These are phyloP conservation scores for Phasia obesa DNA, from an alignment of 2,888 invertebrate genomes.

Conservation along the genomic window DNA sequence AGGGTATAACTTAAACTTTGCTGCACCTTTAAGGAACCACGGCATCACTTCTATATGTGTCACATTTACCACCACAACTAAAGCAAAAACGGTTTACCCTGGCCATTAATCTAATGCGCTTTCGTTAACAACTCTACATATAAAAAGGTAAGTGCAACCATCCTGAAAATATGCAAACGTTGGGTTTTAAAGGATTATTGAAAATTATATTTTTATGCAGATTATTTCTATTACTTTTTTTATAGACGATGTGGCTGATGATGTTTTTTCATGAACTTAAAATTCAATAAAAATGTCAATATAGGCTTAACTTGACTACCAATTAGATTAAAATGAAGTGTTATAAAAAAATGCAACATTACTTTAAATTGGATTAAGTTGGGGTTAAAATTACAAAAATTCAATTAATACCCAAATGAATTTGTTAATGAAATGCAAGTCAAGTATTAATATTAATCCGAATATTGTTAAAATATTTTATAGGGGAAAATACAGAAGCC, in stretches of 20 bases:
- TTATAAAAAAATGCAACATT: background rate
- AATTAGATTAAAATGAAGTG: conserved; percentile 30
- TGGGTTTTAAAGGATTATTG: conserved; percentile 45
- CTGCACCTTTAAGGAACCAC: background rate
- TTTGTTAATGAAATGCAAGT: conserved; percentile 6
- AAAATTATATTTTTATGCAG: conserved; percentile 51
- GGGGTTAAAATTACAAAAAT: conserved; percentile 1
- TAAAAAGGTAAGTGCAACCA: conserved; percentile 44
- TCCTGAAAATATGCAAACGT: conserved; percentile 23
- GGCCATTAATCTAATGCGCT: conserved; percentile 52
- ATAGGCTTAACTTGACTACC: conserved; percentile 30
- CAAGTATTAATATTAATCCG: background rate
- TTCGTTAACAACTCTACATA: background rate
- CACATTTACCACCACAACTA: background rate
- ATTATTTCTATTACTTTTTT: conserved; percentile 4
- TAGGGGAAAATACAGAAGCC: too few species aligned
- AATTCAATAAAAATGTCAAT: conserved; percentile 58
- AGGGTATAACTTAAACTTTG: conserved; percentile 38
- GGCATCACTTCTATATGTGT: background rate
- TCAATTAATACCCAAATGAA: conserved; percentile 11
- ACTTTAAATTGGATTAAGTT: conserved; percentile 18
- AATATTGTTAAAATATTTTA: too few species aligned
- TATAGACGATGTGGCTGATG: conserved; percentile 1
- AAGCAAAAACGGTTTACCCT: conserved; percentile 1
- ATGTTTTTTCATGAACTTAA: conserved; percentile 21